A percentile compares a stretch with the other conserved stretches of the same genome.
Conservation (phyloP, 2,797 vertebrate genomes). For the Siniperca undulata region DNA sequence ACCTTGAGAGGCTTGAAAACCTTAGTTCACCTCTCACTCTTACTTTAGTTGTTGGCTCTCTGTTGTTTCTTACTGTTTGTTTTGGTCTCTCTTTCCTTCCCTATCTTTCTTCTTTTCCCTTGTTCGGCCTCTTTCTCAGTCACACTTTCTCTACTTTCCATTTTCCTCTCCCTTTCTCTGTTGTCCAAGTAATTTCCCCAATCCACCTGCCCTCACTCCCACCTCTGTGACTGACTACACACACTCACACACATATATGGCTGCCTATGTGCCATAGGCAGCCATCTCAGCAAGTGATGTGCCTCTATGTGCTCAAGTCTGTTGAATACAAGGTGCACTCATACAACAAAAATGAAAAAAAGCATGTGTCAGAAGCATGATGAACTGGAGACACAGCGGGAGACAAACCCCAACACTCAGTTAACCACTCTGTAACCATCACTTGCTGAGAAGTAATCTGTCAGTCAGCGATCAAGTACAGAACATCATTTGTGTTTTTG, state of each 20-base stretch:
- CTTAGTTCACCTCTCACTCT: slow-evolving; percentile 16
- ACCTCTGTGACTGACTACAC: neutral
- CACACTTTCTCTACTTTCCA: neutral
- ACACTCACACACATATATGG: neutral
- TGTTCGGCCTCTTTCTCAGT: neutral
- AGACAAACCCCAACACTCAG: slow-evolving; percentile 13
- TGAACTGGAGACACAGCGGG: slow-evolving; percentile 2
- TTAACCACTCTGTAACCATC: slow-evolving; percentile 8
- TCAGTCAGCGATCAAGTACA: neutral
- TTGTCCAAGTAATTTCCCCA: slow-evolving; percentile 20
- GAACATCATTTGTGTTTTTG: neutral
- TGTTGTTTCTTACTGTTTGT: slow-evolving; percentile 17
- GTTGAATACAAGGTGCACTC: neutral
- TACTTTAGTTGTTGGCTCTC: neutral
- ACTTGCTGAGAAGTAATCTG: neutral
- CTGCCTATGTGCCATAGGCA: neutral
- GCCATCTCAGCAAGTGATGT: neutral
- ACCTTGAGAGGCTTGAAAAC: slow-evolving; percentile 33
- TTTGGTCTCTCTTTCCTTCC: neutral
- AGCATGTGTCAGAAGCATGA: neutral
- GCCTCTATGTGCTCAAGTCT: slow-evolving; percentile 4
- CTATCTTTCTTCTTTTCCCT: neutral
- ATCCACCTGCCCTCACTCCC: neutral
- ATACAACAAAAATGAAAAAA: neutral
- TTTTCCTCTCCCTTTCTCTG: neutral